These are phyloP conservation scores for Drosophila lacertosa DNA, from an alignment of 1,140 invertebrate species.

Conservation along the genomic window DNA sequence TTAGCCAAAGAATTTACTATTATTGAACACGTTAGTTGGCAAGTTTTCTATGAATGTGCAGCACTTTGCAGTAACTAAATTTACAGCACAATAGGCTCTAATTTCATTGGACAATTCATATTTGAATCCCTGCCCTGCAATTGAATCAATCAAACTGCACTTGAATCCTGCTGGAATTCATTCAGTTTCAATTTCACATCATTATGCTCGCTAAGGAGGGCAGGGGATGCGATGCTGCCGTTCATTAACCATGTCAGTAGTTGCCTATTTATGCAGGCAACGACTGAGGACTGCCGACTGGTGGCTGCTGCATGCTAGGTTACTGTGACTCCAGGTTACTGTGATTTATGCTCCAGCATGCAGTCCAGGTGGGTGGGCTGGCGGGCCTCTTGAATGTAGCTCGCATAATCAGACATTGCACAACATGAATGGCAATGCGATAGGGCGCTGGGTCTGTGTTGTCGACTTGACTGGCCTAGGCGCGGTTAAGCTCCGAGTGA, in stretches of 20 bases:
- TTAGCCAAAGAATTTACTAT: too few relatives aligned
- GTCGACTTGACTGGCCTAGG: conserved; percentile 10
- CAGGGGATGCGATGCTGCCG: background rate
- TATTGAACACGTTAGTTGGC: background rate
- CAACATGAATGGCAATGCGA: conserved; percentile 23
- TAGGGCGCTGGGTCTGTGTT: background rate
- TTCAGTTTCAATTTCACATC: conserved; percentile 24
- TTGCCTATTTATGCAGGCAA: conserved; percentile 32
- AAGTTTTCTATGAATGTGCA: background rate
- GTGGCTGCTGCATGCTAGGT: conserved; percentile 19
- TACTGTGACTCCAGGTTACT: conserved; percentile 26
- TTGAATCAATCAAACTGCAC: conserved; percentile 62
- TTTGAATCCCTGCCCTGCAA: background rate
- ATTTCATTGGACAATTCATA: background rate
- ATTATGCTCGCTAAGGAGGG: background rate
- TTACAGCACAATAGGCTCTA: background rate
- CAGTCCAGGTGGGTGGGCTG: background rate
- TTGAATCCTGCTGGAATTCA: conserved; percentile 33
- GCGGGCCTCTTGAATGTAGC: conserved; percentile 40
- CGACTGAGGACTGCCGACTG: background rate
- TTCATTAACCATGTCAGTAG: conserved; percentile 42
- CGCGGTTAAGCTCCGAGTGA: conserved; percentile 10
- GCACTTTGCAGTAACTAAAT: background rate
- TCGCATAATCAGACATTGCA: conserved; percentile 47
- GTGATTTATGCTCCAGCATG: conserved; percentile 71